Percentiles rank a stretch among this genome's conserved stretches.
phyloP scores from a whole-genome alignment of 2,797 vertebrate species.

The Dicrostonyx torquatus region DNA sequence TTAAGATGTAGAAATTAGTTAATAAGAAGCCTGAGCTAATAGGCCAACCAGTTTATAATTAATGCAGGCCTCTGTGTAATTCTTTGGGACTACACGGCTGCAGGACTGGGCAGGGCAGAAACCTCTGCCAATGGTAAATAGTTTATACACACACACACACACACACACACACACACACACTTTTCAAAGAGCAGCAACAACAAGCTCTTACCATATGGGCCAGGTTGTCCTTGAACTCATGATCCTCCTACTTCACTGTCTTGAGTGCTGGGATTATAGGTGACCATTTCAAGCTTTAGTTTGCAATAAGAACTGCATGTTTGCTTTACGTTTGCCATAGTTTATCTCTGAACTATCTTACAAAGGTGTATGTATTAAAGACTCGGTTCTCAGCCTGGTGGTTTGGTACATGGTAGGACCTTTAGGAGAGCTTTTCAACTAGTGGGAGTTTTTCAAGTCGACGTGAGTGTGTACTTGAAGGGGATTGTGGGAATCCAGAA shows the following conservation, averaged over 20 bases:
- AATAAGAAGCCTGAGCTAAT: too few relatives aligned
- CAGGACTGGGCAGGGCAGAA: too few relatives aligned
- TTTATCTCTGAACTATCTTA: neutral
- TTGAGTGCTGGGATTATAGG: neutral
- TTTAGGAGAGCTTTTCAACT: neutral
- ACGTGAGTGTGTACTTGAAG: neutral
- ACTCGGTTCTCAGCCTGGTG: neutral
- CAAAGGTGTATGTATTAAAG: neutral
- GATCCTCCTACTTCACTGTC: neutral
- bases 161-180: neutral
- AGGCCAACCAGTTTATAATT: too few relatives aligned
- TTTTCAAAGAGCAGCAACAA: neutral
- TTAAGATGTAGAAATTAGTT: too few relatives aligned
- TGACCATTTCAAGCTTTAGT: neutral
- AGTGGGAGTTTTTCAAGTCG: neutral
- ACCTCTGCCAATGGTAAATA: neutral
- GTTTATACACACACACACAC: neutral
- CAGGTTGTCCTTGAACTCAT: neutral
- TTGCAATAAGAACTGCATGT: neutral
- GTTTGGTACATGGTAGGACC: neutral
- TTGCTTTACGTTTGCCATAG: neutral
- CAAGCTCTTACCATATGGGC: neutral
- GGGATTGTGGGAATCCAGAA: neutral
- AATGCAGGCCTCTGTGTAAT: too few relatives aligned
- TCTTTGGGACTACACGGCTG: too few relatives aligned